These are phyloP conservation scores for Montipora sp. DNA, from an alignment of 64 coral and sea anemone species.

Conservation along the genomic window DNA sequence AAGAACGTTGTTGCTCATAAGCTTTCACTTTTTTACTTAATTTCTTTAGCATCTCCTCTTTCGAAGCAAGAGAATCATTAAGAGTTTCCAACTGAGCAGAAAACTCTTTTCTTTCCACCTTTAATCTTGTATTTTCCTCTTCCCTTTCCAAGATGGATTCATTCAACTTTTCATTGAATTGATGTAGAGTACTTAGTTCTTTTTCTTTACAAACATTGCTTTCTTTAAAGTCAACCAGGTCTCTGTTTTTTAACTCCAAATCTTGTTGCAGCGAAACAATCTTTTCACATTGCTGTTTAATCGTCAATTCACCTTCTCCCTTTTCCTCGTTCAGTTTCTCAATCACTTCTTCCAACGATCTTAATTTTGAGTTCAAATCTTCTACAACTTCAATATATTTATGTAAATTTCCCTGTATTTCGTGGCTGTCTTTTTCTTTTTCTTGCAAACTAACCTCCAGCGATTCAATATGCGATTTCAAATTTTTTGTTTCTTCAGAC, in stretches of 20 bases:
- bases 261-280: constrained; percentile 40
- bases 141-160: not conserved
- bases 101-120: not conserved
- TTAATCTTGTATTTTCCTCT: not conserved
- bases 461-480: constrained; percentile 54
- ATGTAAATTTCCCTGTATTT: constrained; percentile 66
- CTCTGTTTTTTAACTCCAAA: constrained; percentile 50
- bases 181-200: constrained; percentile 39
- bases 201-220: not conserved
- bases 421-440: constrained; percentile 46
- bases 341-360: constrained; percentile 14
- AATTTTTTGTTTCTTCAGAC: constrained; percentile 46
- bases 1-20: constrained; percentile 41
- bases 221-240: constrained; percentile 46
- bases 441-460: constrained; percentile 30
- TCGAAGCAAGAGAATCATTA: constrained; percentile 4
- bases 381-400: constrained; percentile 49
- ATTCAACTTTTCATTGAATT: constrained; percentile 23
- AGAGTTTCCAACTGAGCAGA: not conserved
- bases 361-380: constrained; percentile 56
- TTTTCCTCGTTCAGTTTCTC: constrained; percentile 26
- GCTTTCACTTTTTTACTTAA: constrained; percentile 37
- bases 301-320: constrained; percentile 25
- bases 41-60: constrained; percentile 41
- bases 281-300: constrained; percentile 29